Conservation (phyloP, 2,888 invertebrate genomes). For the Dryococelus australis region DNA sequence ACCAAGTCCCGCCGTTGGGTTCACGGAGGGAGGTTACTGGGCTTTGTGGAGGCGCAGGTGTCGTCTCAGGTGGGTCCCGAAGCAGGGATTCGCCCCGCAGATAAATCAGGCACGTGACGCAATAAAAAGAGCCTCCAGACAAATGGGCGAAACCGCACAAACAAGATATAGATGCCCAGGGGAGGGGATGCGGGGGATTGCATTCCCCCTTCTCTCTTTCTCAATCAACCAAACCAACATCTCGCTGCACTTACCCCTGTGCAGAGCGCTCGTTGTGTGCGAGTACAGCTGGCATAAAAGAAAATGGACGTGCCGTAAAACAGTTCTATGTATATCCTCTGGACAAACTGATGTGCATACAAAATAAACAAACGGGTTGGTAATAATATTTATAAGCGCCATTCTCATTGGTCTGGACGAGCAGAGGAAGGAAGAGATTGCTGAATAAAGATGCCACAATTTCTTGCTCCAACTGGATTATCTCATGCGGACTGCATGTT, state of each 20-base stretch:
- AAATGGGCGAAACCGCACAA: not conserved
- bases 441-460: too few species aligned
- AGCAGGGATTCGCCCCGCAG: not conserved
- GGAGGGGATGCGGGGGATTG: not conserved
- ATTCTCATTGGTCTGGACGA: too few species aligned
- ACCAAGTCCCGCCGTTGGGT: not conserved
- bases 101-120: slow-evolving; percentile 10
- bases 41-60: not conserved
- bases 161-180: not conserved
- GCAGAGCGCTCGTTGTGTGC: too few species aligned
- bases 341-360: too few species aligned
- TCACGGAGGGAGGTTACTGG: not conserved
- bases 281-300: too few species aligned
- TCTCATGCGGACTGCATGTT: too few species aligned
- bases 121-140: not conserved
- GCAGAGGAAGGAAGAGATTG: too few species aligned
- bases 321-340: too few species aligned
- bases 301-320: too few species aligned
- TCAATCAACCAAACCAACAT: not conserved
- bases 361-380: too few species aligned
- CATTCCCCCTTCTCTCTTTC: not conserved
- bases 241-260: not conserved
- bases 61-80: not conserved
- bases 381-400: too few species aligned
- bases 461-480: too few species aligned